phyloP scores from a whole-genome alignment of 2,888 invertebrate genomes.

The Morpho deidamia region DNA sequence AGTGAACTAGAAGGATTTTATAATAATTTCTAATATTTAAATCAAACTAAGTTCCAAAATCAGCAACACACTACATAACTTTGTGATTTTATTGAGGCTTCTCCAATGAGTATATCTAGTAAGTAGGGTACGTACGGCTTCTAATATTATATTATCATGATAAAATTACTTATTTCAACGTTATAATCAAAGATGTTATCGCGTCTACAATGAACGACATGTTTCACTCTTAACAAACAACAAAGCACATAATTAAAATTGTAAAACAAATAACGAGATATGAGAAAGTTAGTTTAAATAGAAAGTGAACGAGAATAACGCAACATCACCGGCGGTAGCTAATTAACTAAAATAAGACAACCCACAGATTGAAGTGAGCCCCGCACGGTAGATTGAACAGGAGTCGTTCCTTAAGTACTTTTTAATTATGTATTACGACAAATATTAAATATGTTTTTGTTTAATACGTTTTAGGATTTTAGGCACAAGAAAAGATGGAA shows the following conservation, averaged over 20 bases:
- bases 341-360: slow-evolving; percentile 28
- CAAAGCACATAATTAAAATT: slow-evolving; percentile 16
- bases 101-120: not conserved
- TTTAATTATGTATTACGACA: slow-evolving; percentile 21
- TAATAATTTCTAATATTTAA: too few species aligned
- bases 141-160: not conserved
- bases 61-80: too few species aligned
- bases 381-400: slow-evolving; percentile 52
- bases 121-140: not conserved
- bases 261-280: slow-evolving; percentile 20
- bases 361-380: slow-evolving; percentile 46
- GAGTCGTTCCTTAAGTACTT: slow-evolving; percentile 29
- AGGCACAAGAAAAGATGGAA: too few species aligned
- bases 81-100: too few species aligned
- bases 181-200: slow-evolving; percentile 9
- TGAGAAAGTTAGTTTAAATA: slow-evolving; percentile 22
- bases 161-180: slow-evolving; percentile 4
- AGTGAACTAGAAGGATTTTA: too few species aligned
- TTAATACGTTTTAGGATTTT: not conserved
- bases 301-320: slow-evolving; percentile 21
- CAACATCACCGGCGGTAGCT: slow-evolving; percentile 24
- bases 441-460: not conserved
- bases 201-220: slow-evolving; percentile 2
- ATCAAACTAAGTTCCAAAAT: not conserved
- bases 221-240: slow-evolving; percentile 9